Base-by-base conservation (phyloP, 2,113 vertebrate genomes). In the Caracal caracal region DNA sequence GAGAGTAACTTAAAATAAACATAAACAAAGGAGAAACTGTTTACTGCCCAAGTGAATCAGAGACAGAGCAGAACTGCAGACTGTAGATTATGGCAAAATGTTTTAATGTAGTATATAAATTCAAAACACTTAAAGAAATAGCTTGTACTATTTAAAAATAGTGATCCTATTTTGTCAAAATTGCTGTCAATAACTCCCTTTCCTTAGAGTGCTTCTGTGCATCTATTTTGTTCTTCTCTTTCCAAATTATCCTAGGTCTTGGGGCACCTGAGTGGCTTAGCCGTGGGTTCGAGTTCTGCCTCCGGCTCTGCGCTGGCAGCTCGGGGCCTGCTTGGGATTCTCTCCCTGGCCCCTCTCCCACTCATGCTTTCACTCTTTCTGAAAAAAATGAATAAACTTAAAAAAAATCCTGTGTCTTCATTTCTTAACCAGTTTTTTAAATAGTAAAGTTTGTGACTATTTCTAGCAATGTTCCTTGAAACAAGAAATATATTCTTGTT, bases 1-100 rank as follows among this genome's bases (percentile, higher is more conserved):
- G 2, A 97, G 9, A 97, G 96, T 93, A 61, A 92, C 43, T 11
- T 96, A 75, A 71, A 97, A 96, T 30, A 92, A 79, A 51, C 79
- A 68, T 95, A 93, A 98, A 95, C 22, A 95, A 88, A 95, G 43
- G 2, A 87, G 26, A 84, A 12, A 90, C 78, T 1, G 0, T 49
- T 85, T 94, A 93, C 89, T 94, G 37, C 43, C 15, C 65, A 89
- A 96, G 7, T 75, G 81, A 97, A 94, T 87, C 65, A 89, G n/a
- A 43, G 16, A 63, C 20, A 30, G 26, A 95, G 10, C 4, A 97
- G 79, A 63, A 81, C 35, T 88, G 9, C 13, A 97, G 89, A 81
- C 35, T 90, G 9, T 12, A 97, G 89, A 43, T 65, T 47, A 33
- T 47, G 80, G 20, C 78, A 93, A 71, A 91, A 94, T 56, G 37